phyloP scores from a whole-genome alignment of 1,140 invertebrate species.

The Formica selysi region DNA sequence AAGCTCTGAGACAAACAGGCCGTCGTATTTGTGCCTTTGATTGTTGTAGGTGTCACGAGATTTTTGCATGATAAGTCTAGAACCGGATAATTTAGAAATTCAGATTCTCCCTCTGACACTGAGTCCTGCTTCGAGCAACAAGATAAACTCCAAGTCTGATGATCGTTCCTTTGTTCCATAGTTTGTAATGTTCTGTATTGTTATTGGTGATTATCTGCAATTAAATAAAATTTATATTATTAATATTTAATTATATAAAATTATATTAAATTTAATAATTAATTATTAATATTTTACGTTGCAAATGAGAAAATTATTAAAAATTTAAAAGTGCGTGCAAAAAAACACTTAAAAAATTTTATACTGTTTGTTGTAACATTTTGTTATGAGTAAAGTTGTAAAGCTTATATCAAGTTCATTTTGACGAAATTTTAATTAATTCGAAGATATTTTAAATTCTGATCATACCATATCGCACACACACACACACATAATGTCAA shows the following conservation, averaged over 20 bases:
- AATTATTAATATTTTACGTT: conserved; percentile 2
- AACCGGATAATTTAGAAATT: conserved; percentile 20
- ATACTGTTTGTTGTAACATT: background rate
- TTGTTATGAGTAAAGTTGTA: background rate
- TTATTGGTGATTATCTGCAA: background rate
- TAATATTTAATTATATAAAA: background rate
- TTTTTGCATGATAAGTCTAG: conserved; percentile 78
- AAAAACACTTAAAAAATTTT: background rate
- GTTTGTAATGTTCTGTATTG: background rate
- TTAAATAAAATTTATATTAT: conserved; percentile 11
- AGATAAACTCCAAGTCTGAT: conserved; percentile 61
- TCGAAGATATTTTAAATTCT: background rate
- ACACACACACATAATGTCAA: background rate
- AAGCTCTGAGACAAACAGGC: background rate
- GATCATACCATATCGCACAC: background rate
- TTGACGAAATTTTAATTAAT: background rate
- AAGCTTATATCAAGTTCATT: no score
- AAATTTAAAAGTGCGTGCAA: background rate
- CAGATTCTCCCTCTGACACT: background rate
- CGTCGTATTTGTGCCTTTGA: background rate
- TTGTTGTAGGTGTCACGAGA: background rate
- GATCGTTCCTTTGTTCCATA: background rate
- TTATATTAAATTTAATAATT: conserved; percentile 1
- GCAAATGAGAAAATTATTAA: background rate
- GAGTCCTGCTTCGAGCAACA: background rate